Base-by-base conservation (phyloP, 2,888 invertebrate species). In the Oasisia sp. region DNA sequence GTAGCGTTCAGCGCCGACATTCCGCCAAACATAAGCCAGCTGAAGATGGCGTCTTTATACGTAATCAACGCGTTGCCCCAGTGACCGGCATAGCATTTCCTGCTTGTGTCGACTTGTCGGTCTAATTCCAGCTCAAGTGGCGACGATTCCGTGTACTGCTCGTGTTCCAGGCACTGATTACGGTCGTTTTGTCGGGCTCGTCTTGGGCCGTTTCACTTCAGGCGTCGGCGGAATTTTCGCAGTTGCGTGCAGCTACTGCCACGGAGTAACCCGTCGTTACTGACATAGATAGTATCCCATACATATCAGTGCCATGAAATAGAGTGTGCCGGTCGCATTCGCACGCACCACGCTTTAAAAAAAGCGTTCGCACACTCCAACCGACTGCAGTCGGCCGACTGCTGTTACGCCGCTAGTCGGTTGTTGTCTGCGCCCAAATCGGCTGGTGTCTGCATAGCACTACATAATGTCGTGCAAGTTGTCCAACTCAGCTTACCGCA, bases 1-100 rank as follows among this genome's bases (percentile, higher is more conserved):
- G 74, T 74, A 7, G 74, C 74, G 74, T 74, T 27, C 74, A 74
- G 27, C 19, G 74, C 5, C n/a, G n/a, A 74, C 4, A 7, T 74
- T n/a, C 74, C 74, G 14, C 27, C 27, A 19, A 27, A 27, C 7
- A 74, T 74, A 74, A 27, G 74, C n/a, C 74, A 19, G 27, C 74
- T 74, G 27, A 74, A 74, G 14, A n/a, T 19, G n/a, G 27, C 74
- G 74, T 74, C 74, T 74, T 74, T 74, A 74, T n/a, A 27, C n/a
- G 74, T 74, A 74, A 74, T 74, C 27, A 74, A n/a, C 74, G 27
- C 27, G 74, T 74, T 74, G 74, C 74, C 74, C 74, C 74, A 27
- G 74, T 74, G 74, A 74, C 74, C 74, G 56, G 74, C 27, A 74
- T 74, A 27, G 74, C 74, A 74, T 74, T 74, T 74, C 74, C 74